phyloP scores from a whole-genome alignment of 1,140 invertebrate species.

The Drosophila pectinifera region DNA sequence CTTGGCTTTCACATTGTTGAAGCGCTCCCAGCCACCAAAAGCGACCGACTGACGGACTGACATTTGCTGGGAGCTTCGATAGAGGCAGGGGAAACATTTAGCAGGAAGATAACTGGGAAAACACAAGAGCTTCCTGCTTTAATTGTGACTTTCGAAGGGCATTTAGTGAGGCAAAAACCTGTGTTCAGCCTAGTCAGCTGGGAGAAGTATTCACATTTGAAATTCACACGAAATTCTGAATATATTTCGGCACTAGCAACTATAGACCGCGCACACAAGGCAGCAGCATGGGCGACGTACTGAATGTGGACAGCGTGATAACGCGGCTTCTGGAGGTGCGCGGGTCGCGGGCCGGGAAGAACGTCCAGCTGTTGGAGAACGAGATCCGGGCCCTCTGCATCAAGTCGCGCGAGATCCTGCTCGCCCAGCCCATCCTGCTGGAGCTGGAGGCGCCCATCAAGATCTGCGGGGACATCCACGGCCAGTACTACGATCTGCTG shows the following conservation, averaged over 20 bases:
- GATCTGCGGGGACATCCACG: constrained; percentile 15
- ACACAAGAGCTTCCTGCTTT: too few species aligned
- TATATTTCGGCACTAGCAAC: constrained; percentile 1
- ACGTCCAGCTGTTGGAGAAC: constrained; percentile 7
- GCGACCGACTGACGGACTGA: constrained; percentile 33
- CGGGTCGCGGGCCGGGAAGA: constrained; percentile 9
- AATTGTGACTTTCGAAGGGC: too few species aligned
- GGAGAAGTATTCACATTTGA: constrained; percentile 1
- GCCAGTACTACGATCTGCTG: constrained; percentile 11
- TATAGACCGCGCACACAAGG: not conserved
- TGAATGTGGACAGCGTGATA: constrained; percentile 18
- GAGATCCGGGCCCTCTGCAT: constrained; percentile 12
- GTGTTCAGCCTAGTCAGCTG: not conserved
- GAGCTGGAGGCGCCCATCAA: constrained; percentile 13
- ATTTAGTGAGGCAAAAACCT: too few species aligned
- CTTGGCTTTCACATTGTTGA: constrained; percentile 54
- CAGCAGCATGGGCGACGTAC: constrained; percentile 6
- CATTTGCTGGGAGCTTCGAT: constrained; percentile 50
- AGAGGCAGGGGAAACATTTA: constrained; percentile 21
- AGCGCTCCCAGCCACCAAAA: constrained; percentile 14
- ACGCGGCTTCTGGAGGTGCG: constrained; percentile 9
- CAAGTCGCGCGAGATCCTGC: constrained; percentile 12
- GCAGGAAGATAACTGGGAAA: too few species aligned
- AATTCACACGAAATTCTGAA: constrained; percentile 7
- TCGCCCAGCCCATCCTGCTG: constrained; percentile 8